These are phyloP conservation scores for Phrynocephalus versicolor DNA, from an alignment of 2,113 vertebrate species.

Conservation along the genomic window DNA sequence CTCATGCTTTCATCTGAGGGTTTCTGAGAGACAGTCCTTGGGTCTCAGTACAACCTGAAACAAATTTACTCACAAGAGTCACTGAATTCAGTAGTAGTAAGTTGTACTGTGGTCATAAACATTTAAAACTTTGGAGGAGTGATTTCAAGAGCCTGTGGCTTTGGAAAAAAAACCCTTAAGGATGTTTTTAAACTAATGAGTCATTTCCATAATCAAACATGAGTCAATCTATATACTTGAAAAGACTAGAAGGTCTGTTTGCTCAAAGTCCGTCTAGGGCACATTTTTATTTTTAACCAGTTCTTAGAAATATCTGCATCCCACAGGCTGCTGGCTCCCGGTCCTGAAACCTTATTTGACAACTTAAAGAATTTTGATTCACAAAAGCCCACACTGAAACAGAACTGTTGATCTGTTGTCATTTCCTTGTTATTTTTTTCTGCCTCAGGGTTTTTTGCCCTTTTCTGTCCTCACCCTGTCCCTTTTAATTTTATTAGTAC, in stretches of 20 bases:
- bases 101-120: neutral
- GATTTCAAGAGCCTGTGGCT: constrained; percentile 52
- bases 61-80: neutral
- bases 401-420: no score
- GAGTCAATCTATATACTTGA: constrained; percentile 55
- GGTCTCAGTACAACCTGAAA: neutral
- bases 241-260: constrained; percentile 48
- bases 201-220: constrained; percentile 62
- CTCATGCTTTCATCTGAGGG: neutral
- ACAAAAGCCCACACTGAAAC: no score
- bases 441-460: no score
- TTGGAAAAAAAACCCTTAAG: constrained; percentile 10
- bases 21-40: constrained; percentile 11
- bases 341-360: neutral
- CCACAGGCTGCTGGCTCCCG: neutral
- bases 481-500: no score
- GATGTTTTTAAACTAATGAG: constrained; percentile 62
- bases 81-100: neutral
- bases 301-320: constrained; percentile 16
- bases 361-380: neutral
- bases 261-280: constrained; percentile 20
- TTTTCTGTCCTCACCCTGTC: no score
- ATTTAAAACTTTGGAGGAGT: constrained; percentile 50
- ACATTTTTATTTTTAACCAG: constrained; percentile 11
- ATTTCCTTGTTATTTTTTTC: neutral